Conservation (phyloP, 2,113 vertebrate species). For the Pomatorhinus ruficollis region DNA sequence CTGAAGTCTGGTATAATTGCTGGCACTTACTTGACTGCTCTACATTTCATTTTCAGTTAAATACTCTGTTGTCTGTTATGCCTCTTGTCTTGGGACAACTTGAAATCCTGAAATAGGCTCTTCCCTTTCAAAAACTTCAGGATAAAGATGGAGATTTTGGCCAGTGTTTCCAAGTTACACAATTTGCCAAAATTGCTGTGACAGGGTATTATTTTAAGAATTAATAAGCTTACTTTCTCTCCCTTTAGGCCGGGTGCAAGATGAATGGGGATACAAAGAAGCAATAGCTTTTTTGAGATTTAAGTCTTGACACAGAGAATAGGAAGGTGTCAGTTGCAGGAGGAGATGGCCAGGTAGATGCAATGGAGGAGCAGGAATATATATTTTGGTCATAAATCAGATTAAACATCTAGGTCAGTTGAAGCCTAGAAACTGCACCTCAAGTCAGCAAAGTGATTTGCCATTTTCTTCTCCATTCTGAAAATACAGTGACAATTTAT, state of each 20-base stretch:
- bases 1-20: not conserved
- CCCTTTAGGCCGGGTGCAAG: not conserved
- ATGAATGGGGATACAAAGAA: not conserved
- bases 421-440: not conserved
- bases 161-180: not conserved
- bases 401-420: not conserved
- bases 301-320: not conserved
- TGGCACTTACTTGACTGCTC: not conserved
- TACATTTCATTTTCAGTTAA: not conserved
- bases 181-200: not conserved
- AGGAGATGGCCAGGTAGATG: not conserved
- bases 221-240: not conserved
- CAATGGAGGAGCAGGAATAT: not conserved
- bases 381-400: not conserved
- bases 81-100: not conserved
- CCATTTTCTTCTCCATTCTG: not conserved
- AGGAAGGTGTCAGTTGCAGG: not conserved
- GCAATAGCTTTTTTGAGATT: not conserved
- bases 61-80: not conserved
- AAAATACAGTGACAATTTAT: not conserved
- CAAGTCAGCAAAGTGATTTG: not conserved
- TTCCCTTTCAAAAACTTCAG: not conserved
- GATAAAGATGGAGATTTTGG: not conserved
- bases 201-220: not conserved
- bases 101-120: not conserved